Base-by-base conservation (phyloP, 53 echinoderm and acorn worm genomes). In the Mesocentrotus franciscanus region DNA sequence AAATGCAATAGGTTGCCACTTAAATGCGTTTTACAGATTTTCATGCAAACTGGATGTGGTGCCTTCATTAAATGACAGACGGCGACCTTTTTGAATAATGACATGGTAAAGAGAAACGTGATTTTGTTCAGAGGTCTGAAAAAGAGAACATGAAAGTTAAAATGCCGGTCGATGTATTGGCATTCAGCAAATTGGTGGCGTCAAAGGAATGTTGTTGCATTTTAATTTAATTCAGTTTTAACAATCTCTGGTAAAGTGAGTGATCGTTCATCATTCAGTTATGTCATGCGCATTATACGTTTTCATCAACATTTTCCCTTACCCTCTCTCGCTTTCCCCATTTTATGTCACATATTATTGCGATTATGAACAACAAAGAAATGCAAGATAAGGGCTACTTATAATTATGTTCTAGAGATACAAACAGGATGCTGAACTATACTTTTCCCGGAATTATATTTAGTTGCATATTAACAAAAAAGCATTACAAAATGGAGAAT, bases 61-160 rank as follows among this genome's bases (percentile, higher is more conserved):
- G 81, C 81, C 81, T 81, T 16, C 81, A 81, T 81, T 81, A 81
- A 81, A 42, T 81, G 81, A 81, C 15, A 81, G 22, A 81, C 81
- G 39, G 20, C 42, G 81, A 81, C 81, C 81, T 81, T 81, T 81
- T 81, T 8, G 36, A 36, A 81, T 42, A 42, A 81, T 81, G 81
- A 81, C 81, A 81, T 20, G 39, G 42, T 1, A 81, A 8, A 74
- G 74, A 32, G 74, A 14, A 30, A 71, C n/a, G 71, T 78, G 78
- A 78, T 78, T 32, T 78, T 34, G 34, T 33, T 13, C 36, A 14
- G 20, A 36, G 20, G 42, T 81, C 81, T 81, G 8, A 17, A 81
- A 81, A 33, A 42, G 20, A 42, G 39, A 81, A 39, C 81, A 81
- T 81, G 36, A 30, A 76, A 76, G 26, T 68, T 49, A 68, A 68